Percentiles rank a stretch among this genome's conserved stretches.
These are phyloP conservation scores for Phyllotreta cruciferae DNA, from an alignment of 2,888 invertebrate species.

Conservation along the genomic window DNA sequence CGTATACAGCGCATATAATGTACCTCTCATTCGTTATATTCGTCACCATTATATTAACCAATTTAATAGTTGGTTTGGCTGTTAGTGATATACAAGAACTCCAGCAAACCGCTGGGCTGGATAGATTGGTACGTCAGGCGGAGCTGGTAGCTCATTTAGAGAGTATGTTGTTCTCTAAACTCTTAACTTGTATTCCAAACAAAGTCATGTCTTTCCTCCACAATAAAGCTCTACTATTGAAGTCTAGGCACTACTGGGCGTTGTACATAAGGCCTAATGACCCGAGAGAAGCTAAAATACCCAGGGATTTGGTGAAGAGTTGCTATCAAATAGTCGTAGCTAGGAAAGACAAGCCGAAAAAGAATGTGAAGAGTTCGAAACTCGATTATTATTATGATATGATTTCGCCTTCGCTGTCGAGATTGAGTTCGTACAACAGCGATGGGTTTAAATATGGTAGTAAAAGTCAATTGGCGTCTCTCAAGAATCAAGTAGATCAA, in stretches of 20 bases:
- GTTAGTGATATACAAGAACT: conserved; percentile 86
- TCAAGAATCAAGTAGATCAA: conserved; percentile 47
- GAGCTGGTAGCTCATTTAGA: conserved; percentile 83
- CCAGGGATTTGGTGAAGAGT: conserved; percentile 75
- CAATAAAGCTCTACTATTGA: conserved; percentile 76
- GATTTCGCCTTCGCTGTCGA: conserved; percentile 43
- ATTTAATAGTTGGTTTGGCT: conserved; percentile 83
- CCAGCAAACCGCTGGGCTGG: conserved; percentile 80
- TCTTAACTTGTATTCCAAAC: conserved; percentile 69
- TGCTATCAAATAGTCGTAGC: conserved; percentile 79
- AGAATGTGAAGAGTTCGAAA: conserved; percentile 56
- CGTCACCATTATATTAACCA: conserved; percentile 83
- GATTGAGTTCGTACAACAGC: conserved; percentile 47
- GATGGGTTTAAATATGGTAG: conserved; percentile 25
- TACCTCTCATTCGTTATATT: conserved; percentile 79
- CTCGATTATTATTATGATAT: conserved; percentile 32
- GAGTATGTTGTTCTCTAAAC: conserved; percentile 80
- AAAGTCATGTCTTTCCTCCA: conserved; percentile 72
- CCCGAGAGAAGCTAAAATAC: conserved; percentile 79
- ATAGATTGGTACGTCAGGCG: conserved; percentile 81
- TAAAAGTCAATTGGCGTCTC: conserved; percentile 28
- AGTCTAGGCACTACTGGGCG: conserved; percentile 75
- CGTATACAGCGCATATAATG: conserved; percentile 77
- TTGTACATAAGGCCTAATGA: conserved; percentile 83
- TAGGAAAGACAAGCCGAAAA: conserved; percentile 67